Percentiles rank a stretch among this genome's conserved stretches.
phyloP scores from a whole-genome alignment of 2,888 invertebrate species.

The Apodemia duryi region DNA sequence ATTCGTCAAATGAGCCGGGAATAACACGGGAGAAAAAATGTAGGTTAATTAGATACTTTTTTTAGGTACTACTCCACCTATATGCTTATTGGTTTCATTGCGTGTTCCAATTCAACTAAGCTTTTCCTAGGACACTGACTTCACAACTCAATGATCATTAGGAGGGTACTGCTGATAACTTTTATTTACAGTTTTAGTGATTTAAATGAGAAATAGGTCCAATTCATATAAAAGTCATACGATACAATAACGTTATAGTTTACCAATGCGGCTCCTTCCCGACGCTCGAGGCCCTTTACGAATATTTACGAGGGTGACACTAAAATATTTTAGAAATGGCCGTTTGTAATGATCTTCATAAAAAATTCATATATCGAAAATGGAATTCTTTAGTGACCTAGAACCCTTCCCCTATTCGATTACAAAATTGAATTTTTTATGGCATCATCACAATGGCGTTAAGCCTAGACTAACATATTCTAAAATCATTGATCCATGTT shows the following conservation, averaged over 20 bases:
- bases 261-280: not conserved
- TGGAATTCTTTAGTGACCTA: slow-evolving; percentile 7
- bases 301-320: slow-evolving; percentile 6
- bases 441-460: not conserved
- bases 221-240: no score
- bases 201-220: no score
- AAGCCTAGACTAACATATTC: not conserved
- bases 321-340: not conserved
- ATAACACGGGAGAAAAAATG: no score
- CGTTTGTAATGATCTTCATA: slow-evolving; percentile 5
- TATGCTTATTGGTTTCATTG: no score
- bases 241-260: not conserved
- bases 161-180: no score
- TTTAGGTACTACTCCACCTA: no score
- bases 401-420: not conserved
- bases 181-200: no score
- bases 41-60: no score
- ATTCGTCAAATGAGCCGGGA: no score
- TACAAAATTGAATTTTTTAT: not conserved
- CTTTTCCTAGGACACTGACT: no score
- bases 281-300: not conserved
- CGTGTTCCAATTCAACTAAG: no score
- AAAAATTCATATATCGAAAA: not conserved
- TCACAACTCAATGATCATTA: no score
- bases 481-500: not conserved